These are phyloP conservation scores for Heliopora coerulea DNA, from an alignment of 92 coral and sea anemone species.

Conservation along the genomic window DNA sequence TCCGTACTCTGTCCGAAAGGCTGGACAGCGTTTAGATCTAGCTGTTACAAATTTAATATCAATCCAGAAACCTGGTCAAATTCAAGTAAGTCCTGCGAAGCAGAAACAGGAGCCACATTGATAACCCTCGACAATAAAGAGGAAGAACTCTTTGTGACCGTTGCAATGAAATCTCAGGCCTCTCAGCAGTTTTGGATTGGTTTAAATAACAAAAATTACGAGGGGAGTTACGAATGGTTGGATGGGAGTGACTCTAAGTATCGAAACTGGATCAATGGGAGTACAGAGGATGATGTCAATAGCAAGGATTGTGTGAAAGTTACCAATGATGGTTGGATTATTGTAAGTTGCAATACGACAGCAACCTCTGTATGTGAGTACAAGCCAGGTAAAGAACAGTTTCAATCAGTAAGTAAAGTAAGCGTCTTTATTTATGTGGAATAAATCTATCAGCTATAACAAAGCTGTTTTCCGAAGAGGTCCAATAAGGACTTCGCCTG, in stretches of 20 bases:
- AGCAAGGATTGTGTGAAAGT: conserved; percentile 1
- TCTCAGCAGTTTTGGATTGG: background rate
- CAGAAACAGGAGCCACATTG: conserved; percentile 2
- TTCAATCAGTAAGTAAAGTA: too few species aligned
- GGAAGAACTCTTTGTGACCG: conserved; percentile 3
- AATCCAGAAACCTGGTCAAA: background rate
- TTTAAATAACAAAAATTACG: background rate
- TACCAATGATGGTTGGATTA: background rate
- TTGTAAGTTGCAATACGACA: too few species aligned
- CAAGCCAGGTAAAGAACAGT: background rate
- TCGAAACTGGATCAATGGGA: too few species aligned
- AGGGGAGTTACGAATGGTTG: too few species aligned
- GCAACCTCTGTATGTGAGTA: conserved; percentile 7
- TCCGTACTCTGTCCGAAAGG: conserved; percentile 15
- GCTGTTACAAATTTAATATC: background rate
- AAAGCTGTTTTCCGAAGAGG: too few species aligned
- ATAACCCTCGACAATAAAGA: background rate
- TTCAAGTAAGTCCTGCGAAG: background rate
- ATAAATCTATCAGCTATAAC: too few species aligned
- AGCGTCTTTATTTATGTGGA: too few species aligned
- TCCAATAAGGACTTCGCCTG: too few species aligned
- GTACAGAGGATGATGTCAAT: too few species aligned
- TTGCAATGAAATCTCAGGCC: background rate
- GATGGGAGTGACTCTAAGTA: too few species aligned
- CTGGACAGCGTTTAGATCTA: conserved; percentile 1